Base-by-base conservation (phyloP, 2,797 vertebrate genomes). In the Sebastes aleutianus region DNA sequence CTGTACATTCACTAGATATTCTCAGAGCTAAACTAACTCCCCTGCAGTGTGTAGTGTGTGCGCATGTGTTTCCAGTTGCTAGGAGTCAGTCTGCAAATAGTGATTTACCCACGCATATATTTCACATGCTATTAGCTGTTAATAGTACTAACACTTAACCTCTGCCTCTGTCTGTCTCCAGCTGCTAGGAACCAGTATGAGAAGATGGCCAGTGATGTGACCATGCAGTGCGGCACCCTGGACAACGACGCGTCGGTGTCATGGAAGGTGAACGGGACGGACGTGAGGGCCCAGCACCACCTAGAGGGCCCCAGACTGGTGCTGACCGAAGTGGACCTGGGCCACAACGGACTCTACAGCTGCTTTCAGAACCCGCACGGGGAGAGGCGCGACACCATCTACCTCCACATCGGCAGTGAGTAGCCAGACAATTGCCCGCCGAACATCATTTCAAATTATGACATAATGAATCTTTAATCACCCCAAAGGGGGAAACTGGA, bases 201-300 rank as follows among this genome's bases (percentile, higher is more conserved):
- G 87, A 95, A 95, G 63, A 96, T 98, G 82, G 96, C 96, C 12
- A 96, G 96, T 0, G 96, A 99, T 0, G 97, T 98, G 88, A 98
- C 97, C 76, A 96, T 99, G 96, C 96, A 95, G 54, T 99, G 98
- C 18, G 98, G 98, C 78, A 96, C 96, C 8, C 94, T 98, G 91
- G 97, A 96, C 86, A 96, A 94, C 67, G 96, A 97, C 0, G 95
- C 97, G 0, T 94, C 96, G 0, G 98, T 98, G 67, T 97, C 97
- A 12, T 99, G 98, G 98, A 97, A 96, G n/a, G 97, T 95, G 79
- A 99, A 99, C 0, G 97, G 97, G 43, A 98, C 98, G 0, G 98
- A 99, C 43, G 96, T 99, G 4, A 95, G 92, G 80, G 94, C 94
- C 14, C 95, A 96, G 6, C 93, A 96, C 32, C 95, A 85, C 54